Evolutionary conservation across 1,140 invertebrate species (phyloP), one percentile per base, ranked within the genome.

Genomic region (Latrodectus geometricus): DNA sequence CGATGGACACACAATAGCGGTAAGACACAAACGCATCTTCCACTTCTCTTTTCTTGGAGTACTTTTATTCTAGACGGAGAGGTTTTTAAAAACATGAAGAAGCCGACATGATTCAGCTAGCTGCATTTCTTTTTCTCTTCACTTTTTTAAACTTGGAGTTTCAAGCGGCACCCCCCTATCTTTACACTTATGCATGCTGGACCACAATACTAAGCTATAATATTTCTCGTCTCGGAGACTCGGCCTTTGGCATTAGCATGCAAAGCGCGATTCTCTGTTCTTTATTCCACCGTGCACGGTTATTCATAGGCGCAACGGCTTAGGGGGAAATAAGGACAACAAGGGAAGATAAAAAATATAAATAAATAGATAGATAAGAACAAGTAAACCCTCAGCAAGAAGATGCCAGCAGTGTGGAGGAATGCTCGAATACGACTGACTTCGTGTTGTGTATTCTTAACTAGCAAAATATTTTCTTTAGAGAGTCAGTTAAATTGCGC

Each of bases 381-480:
- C 50, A 70, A 86, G 68, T 77, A 86, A 86, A 14, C 50, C 35
- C 56, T 76, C 72, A 68, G 21, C 73, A 68, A 79, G 65, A 66
- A 66, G 21, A 79, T 15, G 77, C 77, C 15, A 68, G 15, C 61
- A 65, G 54, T 49, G 56, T 23, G 48, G 23, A 52, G 73, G 83
- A 86, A 86, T 77, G 74, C 75, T 86, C 20, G 74, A 69, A 61
- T 86, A 77, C 66, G 50, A 86, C 74, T 69, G 61, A 52, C 65
- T 86, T 49, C 68, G 83, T 72, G 75, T 70, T 77, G 74, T 86
- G 83, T 52, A 77, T 86, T 86, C 83, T 86, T 86, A 86, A 86
- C 83, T 86, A 86, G 83, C 70, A 70, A 86, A 86, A 86, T 86
- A 86, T 86, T 86, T 86, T 86, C 61, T 78, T 86, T 86, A 77